Evolutionary conservation across 1,140 invertebrate genomes (phyloP), one percentile per base, ranked within the genome.

Genomic region (Aphaenogaster ashmeadi): DNA sequence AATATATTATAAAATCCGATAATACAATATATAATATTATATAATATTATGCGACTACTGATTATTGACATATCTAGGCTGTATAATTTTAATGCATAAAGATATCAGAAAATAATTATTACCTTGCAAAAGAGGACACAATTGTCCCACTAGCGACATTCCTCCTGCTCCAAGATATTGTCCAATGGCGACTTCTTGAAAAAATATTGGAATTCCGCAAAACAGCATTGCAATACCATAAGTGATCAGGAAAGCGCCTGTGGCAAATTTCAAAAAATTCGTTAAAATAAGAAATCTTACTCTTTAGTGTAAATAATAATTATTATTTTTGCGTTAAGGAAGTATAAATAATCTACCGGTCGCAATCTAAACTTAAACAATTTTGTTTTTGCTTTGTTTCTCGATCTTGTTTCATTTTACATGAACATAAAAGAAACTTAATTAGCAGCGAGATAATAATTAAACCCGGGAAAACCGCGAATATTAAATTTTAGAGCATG

Each of bases 131-230:
- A 97, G 94, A 8, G 97, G 97, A 85, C 96, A 96, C 15, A 97
- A 89, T 87, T 96, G 96, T 81, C 96, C 96, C 9, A 97, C 96
- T 18, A 97, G 94, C 0, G 96, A 96, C 96, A 97, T 97, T 54
- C 97, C 96, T 18, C 97, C 96, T 21, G 96, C 95, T 21, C 96
- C 96, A 13, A 97, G 94, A 88, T 97, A 97, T 88, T 97, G 97
- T 9, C 97, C 97, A 62, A 97, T 96, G 0, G 96, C 96, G 0
- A 97, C 96, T 93, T 98, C 97, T 97, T 98, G 97, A 90, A 97
- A 97, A 92, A 98, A 98, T 77, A 98, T 95, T 1, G 97, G 98
- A 72, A 98, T 96, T 1, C 97, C 97, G 83, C 97, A 97, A 67
- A 97, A 96, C 38, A 98, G 88, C 95, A 98, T 96, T 77, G 97